Conservation (phyloP, 2,113 vertebrate species). For the Cepphus grylle region DNA sequence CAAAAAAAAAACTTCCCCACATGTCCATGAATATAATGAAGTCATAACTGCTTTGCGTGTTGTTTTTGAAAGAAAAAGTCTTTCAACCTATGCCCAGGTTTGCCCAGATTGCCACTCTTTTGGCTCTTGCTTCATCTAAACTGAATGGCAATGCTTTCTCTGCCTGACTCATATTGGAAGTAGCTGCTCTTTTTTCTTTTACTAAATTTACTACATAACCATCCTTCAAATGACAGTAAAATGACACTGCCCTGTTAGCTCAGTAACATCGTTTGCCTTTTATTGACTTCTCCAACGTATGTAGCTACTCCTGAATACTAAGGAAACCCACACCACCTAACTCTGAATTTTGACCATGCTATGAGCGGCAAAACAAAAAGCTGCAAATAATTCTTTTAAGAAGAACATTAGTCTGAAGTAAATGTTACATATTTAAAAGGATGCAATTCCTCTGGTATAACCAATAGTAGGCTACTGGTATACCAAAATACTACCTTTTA, state of each 20-base stretch:
- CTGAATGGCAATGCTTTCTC: background rate
- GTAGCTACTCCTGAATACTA: background rate
- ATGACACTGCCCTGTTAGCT: background rate
- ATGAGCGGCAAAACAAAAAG: background rate
- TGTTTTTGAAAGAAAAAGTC: background rate
- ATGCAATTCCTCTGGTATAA: background rate
- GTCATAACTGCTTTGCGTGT: background rate
- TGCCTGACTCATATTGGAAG: background rate
- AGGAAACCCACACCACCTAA: background rate
- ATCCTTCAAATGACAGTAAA: background rate
- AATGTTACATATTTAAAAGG: background rate
- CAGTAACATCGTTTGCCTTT: background rate
- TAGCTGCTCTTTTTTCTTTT: background rate
- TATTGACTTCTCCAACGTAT: background rate
- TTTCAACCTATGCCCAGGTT: background rate
- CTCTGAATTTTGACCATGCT: background rate
- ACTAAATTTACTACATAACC: background rate
- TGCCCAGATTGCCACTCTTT: background rate
- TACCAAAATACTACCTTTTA: background rate
- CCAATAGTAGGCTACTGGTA: background rate
- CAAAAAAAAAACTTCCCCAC: background rate
- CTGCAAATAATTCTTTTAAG: background rate
- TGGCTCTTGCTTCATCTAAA: background rate
- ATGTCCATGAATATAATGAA: background rate
- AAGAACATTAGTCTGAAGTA: background rate